A percentile compares a stretch with the other conserved stretches of the same genome.
These are phyloP conservation scores for Cervus canadensis DNA, from an alignment of 2,113 vertebrate species.

Conservation along the genomic window DNA sequence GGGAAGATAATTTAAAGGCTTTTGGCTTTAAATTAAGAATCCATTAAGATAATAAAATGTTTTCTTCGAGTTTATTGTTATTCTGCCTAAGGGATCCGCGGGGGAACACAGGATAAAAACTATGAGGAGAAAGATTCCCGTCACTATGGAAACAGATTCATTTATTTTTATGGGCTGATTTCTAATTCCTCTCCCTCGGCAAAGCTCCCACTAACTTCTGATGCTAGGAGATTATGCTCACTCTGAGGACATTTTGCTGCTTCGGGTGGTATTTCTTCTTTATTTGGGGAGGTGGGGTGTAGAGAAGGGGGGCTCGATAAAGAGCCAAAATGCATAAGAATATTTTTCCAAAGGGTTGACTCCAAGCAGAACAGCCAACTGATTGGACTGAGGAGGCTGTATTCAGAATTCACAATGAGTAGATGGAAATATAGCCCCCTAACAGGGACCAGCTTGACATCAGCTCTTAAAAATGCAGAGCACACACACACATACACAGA, in stretches of 20 bases:
- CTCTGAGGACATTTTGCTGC: conserved; percentile 18
- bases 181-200: conserved; percentile 62
- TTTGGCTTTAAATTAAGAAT: conserved; percentile 67
- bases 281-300: neutral
- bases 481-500: neutral
- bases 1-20: conserved; percentile 61
- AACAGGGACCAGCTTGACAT: neutral
- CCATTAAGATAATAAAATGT: conserved; percentile 72
- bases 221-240: conserved; percentile 34
- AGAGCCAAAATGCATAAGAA: neutral
- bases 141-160: conserved; percentile 73
- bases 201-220: conserved; percentile 57
- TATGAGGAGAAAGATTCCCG: neutral
- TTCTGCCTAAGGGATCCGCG: conserved; percentile 53
- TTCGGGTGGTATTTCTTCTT: neutral
- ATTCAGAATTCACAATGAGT: neutral
- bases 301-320: neutral
- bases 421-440: neutral
- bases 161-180: conserved; percentile 73
- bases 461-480: neutral
- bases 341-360: neutral
- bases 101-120: conserved; percentile 41
- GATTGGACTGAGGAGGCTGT: neutral
- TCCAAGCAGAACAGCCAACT: neutral
- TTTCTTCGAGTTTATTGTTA: conserved; percentile 66